Conservation (phyloP, 2,888 invertebrate species). For the Thelaira solivaga region DNA sequence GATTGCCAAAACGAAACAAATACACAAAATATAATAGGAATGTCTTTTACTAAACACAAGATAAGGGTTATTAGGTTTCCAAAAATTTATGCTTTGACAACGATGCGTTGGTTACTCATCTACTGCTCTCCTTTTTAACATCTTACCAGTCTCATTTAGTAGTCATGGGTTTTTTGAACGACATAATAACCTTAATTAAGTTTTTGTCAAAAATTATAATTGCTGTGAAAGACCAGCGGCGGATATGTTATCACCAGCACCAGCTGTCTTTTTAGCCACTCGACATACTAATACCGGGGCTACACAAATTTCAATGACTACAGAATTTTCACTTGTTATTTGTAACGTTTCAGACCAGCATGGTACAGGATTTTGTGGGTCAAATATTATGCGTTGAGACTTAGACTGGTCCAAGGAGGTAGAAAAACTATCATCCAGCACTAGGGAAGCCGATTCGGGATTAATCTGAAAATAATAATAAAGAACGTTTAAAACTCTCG, state of each 20-base stretch:
- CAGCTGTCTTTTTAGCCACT: slow-evolving; percentile 87
- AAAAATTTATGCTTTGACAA: slow-evolving; percentile 9
- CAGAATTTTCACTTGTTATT: slow-evolving; percentile 60
- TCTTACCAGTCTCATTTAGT: slow-evolving; percentile 51
- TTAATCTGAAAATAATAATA: slow-evolving; percentile 68
- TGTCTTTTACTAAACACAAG: slow-evolving; percentile 1
- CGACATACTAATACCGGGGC: slow-evolving; percentile 91
- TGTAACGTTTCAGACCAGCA: slow-evolving; percentile 86
- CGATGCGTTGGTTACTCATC: not conserved
- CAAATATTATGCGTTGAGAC: slow-evolving; percentile 81
- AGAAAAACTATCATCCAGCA: slow-evolving; percentile 90
- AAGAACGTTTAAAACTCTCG: not conserved
- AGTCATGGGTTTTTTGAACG: slow-evolving; percentile 39
- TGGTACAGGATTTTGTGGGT: slow-evolving; percentile 85
- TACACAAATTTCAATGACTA: slow-evolving; percentile 83
- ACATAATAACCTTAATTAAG: slow-evolving; percentile 4
- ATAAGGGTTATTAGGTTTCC: not conserved
- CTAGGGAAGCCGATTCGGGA: slow-evolving; percentile 78
- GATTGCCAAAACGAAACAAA: slow-evolving; percentile 22
- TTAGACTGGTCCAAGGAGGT: slow-evolving; percentile 80
- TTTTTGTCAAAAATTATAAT: slow-evolving; percentile 71
- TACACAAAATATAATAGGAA: slow-evolving; percentile 23
- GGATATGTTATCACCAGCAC: slow-evolving; percentile 92
- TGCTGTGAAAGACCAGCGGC: slow-evolving; percentile 90
- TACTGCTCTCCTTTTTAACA: not conserved